Conservation (phyloP, 2,888 invertebrate genomes). For the Antitype chi region DNA sequence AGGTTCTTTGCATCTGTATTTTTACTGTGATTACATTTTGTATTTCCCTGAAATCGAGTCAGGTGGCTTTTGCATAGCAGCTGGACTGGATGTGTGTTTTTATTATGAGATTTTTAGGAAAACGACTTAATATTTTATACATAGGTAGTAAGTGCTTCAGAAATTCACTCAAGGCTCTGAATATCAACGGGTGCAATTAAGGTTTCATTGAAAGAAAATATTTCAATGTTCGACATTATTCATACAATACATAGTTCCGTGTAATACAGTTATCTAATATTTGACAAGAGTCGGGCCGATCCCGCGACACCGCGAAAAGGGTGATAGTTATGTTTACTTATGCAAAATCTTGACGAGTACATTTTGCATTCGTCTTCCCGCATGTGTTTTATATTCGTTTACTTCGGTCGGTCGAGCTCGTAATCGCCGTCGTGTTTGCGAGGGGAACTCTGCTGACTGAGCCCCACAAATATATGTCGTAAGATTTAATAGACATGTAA, state of each 20-base stretch:
- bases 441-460: slow-evolving; percentile 89
- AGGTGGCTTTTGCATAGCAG: slow-evolving; percentile 15
- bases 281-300: slow-evolving; percentile 56
- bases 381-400: slow-evolving; percentile 91
- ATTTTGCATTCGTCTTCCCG: slow-evolving; percentile 89
- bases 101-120: neutral
- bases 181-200: neutral
- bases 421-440: slow-evolving; percentile 90
- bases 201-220: neutral
- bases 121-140: neutral
- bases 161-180: too few relatives aligned
- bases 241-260: slow-evolving; percentile 17
- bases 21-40: slow-evolving; percentile 37
- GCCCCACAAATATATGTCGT: slow-evolving; percentile 91
- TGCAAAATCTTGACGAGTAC: slow-evolving; percentile 90
- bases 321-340: slow-evolving; percentile 87
- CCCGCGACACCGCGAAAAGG: slow-evolving; percentile 73
- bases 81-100: neutral
- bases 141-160: neutral
- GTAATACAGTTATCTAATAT: slow-evolving; percentile 65
- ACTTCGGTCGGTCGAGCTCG: slow-evolving; percentile 88
- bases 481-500: slow-evolving; percentile 91
- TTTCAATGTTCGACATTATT: slow-evolving; percentile 4
- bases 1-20: slow-evolving; percentile 38
- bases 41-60: slow-evolving; percentile 31